These are phyloP conservation scores for Syndactyla subalaris DNA, from an alignment of 2,797 vertebrate species.

Conservation along the genomic window DNA sequence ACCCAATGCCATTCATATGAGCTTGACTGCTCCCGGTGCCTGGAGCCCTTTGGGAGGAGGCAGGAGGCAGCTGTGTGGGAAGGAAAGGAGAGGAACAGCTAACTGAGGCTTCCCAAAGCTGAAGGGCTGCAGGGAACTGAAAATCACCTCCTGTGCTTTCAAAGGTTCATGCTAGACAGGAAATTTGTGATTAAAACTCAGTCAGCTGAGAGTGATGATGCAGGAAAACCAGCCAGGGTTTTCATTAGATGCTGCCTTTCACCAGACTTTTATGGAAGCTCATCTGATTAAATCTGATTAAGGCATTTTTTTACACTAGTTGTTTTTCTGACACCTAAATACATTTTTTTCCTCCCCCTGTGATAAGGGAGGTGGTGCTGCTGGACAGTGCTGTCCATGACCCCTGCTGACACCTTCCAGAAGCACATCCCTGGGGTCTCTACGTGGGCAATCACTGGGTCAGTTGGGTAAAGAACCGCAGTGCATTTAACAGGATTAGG, in stretches of 20 bases:
- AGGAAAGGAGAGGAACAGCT: background rate
- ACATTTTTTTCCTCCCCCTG: background rate
- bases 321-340: background rate
- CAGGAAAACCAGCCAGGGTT: background rate
- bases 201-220: background rate
- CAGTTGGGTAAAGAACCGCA: background rate
- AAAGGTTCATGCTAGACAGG: background rate
- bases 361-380: background rate
- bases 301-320: background rate
- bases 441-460: rapidly evolving
- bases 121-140: background rate
- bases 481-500: background rate
- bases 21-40: background rate
- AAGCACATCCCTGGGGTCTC: background rate
- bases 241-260: background rate
- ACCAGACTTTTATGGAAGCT: background rate
- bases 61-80: background rate
- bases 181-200: background rate
- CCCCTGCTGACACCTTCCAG: rapidly evolving
- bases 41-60: background rate
- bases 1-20: background rate
- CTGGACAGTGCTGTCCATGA: background rate
- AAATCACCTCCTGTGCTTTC: background rate
- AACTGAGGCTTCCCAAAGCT: background rate
- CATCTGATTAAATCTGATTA: background rate